phyloP scores from a whole-genome alignment of 2,113 vertebrate species.

The Zootoca vivipara region DNA sequence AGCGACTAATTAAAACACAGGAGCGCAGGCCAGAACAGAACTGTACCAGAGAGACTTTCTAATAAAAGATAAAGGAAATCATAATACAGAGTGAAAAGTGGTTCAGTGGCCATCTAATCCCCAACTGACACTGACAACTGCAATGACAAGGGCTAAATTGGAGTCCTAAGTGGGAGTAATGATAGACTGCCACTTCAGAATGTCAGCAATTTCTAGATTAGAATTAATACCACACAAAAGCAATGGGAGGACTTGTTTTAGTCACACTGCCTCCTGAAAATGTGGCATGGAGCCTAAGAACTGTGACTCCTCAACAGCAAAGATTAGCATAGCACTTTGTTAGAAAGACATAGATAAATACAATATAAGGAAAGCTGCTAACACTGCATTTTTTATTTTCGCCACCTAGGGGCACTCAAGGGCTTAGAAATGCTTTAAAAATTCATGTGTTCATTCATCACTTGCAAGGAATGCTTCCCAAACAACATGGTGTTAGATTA shows the following conservation, averaged over 20 bases:
- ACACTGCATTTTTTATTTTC: conserved; percentile 66
- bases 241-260: not conserved
- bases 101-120: conserved; percentile 40
- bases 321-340: not conserved
- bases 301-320: not conserved
- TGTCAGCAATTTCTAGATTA: conserved; percentile 54
- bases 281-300: rapidly evolving
- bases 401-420: conserved; percentile 81
- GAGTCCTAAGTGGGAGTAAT: conserved; percentile 38
- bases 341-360: not conserved
- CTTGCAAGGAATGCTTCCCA: conserved; percentile 10
- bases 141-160: conserved; percentile 47
- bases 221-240: conserved; percentile 46
- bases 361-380: not conserved
- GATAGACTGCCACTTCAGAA: conserved; percentile 45
- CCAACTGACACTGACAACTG: conserved; percentile 41
- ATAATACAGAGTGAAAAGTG: conserved; percentile 26
- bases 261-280: not conserved
- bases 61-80: conserved; percentile 10
- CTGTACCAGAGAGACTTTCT: not conserved
- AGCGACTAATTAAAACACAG: not conserved
- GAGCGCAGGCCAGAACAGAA: conserved; percentile 31
- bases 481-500: conserved; percentile 27
- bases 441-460: conserved; percentile 16
- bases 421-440: conserved; percentile 60